Percentiles rank a stretch among this genome's conserved stretches.
These are phyloP conservation scores for Lytechinus variegatus DNA, from an alignment of 35 echinoderm and acorn worm species.

Conservation along the genomic window DNA sequence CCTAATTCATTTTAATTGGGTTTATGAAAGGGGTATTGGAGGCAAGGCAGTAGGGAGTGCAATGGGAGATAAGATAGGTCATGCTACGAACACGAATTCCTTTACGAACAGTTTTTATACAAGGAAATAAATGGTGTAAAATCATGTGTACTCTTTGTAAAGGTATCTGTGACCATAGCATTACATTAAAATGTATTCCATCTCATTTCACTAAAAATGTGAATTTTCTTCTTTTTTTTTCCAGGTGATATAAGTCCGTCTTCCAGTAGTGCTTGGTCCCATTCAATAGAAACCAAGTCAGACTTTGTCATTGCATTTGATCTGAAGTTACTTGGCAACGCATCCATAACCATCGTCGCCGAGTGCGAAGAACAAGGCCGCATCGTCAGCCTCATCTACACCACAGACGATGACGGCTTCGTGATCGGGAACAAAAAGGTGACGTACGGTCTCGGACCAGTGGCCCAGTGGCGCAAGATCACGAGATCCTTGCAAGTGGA, in stretches of 20 bases:
- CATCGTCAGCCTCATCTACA: slow-evolving; percentile 67
- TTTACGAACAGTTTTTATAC: too few species aligned
- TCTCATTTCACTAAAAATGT: too few species aligned
- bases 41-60: too few species aligned
- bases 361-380: slow-evolving; percentile 65
- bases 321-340: slow-evolving; percentile 66
- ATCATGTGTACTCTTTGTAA: too few species aligned
- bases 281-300: slow-evolving; percentile 21
- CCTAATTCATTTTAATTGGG: too few species aligned
- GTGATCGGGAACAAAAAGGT: slow-evolving; percentile 54
- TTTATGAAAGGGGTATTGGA: too few species aligned
- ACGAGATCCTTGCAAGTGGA: slow-evolving; percentile 75
- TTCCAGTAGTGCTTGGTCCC: slow-evolving; percentile 41
- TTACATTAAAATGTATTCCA: too few species aligned
- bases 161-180: too few species aligned
- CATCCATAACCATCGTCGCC: slow-evolving; percentile 65
- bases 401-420: slow-evolving; percentile 50
- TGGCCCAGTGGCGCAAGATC: slow-evolving; percentile 71
- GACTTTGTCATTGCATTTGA: slow-evolving; percentile 74
- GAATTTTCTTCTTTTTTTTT: neutral
- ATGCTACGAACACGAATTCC: too few species aligned
- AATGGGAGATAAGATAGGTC: too few species aligned
- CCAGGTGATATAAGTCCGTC: slow-evolving; percentile 25
- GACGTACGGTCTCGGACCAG: slow-evolving; percentile 72
- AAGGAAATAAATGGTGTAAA: too few species aligned